Percentiles rank a stretch among this genome's conserved stretches.
phyloP scores from a whole-genome alignment of 2,797 vertebrate species.

The Siniperca undulata region DNA sequence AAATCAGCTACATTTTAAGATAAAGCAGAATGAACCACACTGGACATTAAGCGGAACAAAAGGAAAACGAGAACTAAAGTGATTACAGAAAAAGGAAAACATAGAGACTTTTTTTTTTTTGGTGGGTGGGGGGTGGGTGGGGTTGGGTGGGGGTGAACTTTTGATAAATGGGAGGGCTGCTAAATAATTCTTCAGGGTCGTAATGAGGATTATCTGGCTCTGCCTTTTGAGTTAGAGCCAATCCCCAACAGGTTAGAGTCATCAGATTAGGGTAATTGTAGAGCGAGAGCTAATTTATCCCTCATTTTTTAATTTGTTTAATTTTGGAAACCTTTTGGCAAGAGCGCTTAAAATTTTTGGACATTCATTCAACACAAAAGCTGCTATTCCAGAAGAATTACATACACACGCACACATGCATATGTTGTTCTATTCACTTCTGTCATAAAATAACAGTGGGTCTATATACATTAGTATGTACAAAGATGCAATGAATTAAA shows the following conservation, averaged over 20 bases:
- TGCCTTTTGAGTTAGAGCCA: conserved; percentile 51
- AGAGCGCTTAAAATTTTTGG: background rate
- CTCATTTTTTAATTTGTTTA: background rate
- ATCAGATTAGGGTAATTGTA: conserved; percentile 27
- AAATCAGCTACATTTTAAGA: conserved; percentile 25
- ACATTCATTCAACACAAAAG: conserved; percentile 66
- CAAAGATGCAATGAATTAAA: conserved; percentile 34
- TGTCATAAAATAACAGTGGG: conserved; percentile 45
- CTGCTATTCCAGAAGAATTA: conserved; percentile 69
- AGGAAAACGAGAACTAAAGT: background rate
- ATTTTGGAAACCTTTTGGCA: background rate
- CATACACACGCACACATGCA: conserved; percentile 66
- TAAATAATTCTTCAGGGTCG: conserved; percentile 64
- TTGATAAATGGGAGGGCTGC: conserved; percentile 38
- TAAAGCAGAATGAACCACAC: background rate
- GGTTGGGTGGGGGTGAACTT: conserved; percentile 15
- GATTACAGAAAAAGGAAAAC: background rate
- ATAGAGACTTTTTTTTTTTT: background rate
- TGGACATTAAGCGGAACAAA: background rate
- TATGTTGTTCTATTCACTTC: conserved; percentile 32
- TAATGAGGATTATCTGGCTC: conserved; percentile 57
- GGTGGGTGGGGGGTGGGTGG: too few species aligned
- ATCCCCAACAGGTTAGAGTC: conserved; percentile 32
- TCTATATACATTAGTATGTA: conserved; percentile 54
- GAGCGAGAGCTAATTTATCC: background rate